Evolutionary conservation across 2,797 vertebrate species (phyloP).

Genomic region (Fistularia commersonii): DNA sequence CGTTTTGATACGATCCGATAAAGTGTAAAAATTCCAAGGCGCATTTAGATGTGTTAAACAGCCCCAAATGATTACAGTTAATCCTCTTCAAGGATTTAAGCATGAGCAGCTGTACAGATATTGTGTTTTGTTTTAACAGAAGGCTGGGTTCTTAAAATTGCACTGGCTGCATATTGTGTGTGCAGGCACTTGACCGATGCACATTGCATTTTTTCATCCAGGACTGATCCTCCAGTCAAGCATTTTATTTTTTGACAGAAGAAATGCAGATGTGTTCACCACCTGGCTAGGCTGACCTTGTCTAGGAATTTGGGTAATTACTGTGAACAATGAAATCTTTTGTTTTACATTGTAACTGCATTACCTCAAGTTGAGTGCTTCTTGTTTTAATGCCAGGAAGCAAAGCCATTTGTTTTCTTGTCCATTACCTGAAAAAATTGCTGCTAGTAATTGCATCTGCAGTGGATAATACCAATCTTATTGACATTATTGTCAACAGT

Average conservation of each 20-base stretch:
- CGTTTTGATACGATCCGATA: no score
- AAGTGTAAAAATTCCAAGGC: background rate
- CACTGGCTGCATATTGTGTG: constrained; percentile 1
- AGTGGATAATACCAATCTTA: no score
- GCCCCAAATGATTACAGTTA: background rate
- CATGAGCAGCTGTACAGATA: constrained; percentile 26
- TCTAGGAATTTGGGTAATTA: constrained; percentile 17
- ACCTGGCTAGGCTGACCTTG: constrained; percentile 13
- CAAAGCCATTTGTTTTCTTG: no score
- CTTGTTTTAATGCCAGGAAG: background rate
- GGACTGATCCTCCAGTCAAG: background rate
- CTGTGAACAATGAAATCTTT: constrained; percentile 8
- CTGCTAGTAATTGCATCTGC: no score
- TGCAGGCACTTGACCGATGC: background rate
- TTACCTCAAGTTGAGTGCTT: background rate
- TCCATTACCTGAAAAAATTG: no score
- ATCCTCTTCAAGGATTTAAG: constrained; percentile 23
- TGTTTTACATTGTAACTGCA: background rate
- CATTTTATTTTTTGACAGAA: constrained; percentile 11
- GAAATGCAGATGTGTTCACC: constrained; percentile 50
- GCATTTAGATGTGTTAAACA: background rate
- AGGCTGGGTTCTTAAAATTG: constrained; percentile 7
- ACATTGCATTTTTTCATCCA: no score
- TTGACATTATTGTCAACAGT: no score
- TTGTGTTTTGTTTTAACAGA: constrained; percentile 17